Percentiles rank a stretch among this genome's conserved stretches.
These are phyloP conservation scores for Phataginus tetradactyla DNA, from an alignment of 2,797 vertebrate genomes.

Conservation along the genomic window DNA sequence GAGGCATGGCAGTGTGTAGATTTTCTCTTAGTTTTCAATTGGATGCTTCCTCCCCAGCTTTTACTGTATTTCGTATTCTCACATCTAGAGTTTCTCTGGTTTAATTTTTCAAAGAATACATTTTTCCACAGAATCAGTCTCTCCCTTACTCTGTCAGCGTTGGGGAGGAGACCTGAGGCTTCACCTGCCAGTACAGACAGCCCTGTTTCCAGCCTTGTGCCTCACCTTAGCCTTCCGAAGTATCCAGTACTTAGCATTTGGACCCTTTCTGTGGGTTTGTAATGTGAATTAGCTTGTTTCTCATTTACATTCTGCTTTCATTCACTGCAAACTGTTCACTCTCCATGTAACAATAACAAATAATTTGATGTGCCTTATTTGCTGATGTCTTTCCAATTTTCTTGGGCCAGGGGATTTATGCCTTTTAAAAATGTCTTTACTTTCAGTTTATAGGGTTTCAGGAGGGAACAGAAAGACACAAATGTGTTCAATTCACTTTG, in stretches of 20 bases:
- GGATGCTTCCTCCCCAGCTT: background rate
- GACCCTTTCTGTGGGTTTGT: background rate
- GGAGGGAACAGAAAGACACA: background rate
- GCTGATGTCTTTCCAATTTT: background rate
- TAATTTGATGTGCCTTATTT: background rate
- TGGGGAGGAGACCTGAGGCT: background rate
- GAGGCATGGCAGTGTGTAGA: background rate
- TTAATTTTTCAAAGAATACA: background rate
- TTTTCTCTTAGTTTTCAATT: background rate
- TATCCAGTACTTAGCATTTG: background rate
- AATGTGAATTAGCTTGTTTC: background rate
- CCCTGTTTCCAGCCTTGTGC: background rate
- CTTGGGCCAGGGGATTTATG: background rate
- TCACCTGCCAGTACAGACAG: background rate
- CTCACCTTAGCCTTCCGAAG: background rate
- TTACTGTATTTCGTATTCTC: background rate
- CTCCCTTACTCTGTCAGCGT: background rate
- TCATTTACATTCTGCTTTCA: background rate
- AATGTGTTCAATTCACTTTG: background rate
- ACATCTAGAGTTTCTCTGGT: background rate
- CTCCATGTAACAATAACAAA: background rate
- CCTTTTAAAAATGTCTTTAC: background rate
- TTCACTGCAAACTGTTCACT: background rate
- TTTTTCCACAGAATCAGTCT: background rate
- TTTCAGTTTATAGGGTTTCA: background rate